Base-by-base conservation (phyloP, 2,113 vertebrate species). In the Suncus etruscus region DNA sequence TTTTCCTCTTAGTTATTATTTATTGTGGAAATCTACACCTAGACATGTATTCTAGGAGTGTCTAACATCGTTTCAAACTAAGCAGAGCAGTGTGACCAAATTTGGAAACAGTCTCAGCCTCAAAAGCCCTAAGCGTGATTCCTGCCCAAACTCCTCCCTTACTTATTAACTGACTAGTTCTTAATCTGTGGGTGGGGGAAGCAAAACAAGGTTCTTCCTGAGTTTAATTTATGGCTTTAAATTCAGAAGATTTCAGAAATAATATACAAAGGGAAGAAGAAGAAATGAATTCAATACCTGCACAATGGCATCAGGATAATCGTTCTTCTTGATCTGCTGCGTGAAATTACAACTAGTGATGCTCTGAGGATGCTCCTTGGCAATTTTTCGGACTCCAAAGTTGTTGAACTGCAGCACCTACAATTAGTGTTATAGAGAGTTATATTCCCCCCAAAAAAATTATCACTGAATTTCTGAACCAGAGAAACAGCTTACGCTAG, bases 361-460 rank as follows among this genome's bases (percentile, higher is more conserved):
- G 0, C 80, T 92, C 48, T 66, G 70, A 25, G 51, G 87, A 15
- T 5, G 74, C 61, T 16, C 7, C 0, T 54, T 2, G 7, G 10
- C 6, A 9, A 25, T 6, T 8, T 31, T 48, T 8, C 2, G 14
- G 47, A 9, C 39, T 27, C 66, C 75, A 31, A 88, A 25, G 32
- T 70, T 70, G 84, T 86, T 54, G 86, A 97, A 95, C 77, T 94
- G 93, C 68, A 97, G 89, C 39, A 96, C 95, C 96, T 97, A 6
- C 1, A 51, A 77, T 87, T 31, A 70, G 61, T 94, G 90, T 87
- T 14, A 75, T 11, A 78, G 16, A 16, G 2, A 1, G 9, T 31
- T 32, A 50, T 1, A 20, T 18, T 66, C 48, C 70, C 18, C 12
- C 25, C 20, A n/a, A 11, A 29, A 54, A 61, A 3, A 39, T 39